Evolutionary conservation across 2,113 vertebrate genomes (phyloP), one percentile per base, ranked within the genome.

Genomic region (Alces alces): DNA sequence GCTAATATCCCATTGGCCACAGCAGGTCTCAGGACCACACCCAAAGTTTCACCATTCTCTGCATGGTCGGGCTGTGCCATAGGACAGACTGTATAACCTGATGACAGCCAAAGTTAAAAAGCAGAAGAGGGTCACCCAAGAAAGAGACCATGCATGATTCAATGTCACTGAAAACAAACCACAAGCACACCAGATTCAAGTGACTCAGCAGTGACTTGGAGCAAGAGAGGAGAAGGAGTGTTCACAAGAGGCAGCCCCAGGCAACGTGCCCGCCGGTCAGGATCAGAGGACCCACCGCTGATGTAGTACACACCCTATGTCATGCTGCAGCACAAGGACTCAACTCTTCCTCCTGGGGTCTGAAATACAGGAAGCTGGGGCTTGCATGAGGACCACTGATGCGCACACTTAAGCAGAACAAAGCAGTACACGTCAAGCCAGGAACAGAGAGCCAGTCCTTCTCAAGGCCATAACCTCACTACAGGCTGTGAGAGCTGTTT

Each of bases 261-360:
- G 25, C 6, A 3, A 11, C 6, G 6, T 3, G 6, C 70, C 33
- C 3, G 76, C 12, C 0, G 23, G 36, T 52, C 15, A 21, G 5
- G 33, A 23, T 33, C 30, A 50, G 58, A 1, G 2, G 25, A 8
- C 27, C 52, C 58, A 52, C 14, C 14, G 4, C 30, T 50, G 61
- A 21, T 3, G 14, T 27, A 83, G 19, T 12, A n/a, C 17, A 73
- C 28, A 28, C 10, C 64, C 23, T 47, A 6, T 19, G n/a, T 33
- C 2, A 28, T 7, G 14, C 73, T 36, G 2, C 14, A 30, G n/a
- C 39, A 8, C 9, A n/a, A 50, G 13, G 21, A 7, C 21, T 33
- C 70, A 13, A 16, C 43, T 5, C 10, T 4, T 36, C 5, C 45
- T 14, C 11, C 1, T 12, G 50, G 17, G 25, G 21, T 28, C 45